Percentiles rank a stretch among this genome's conserved stretches.
These are phyloP conservation scores for Ascidia mentula DNA, from an alignment of 23 tunicate species.

Conservation along the genomic window DNA sequence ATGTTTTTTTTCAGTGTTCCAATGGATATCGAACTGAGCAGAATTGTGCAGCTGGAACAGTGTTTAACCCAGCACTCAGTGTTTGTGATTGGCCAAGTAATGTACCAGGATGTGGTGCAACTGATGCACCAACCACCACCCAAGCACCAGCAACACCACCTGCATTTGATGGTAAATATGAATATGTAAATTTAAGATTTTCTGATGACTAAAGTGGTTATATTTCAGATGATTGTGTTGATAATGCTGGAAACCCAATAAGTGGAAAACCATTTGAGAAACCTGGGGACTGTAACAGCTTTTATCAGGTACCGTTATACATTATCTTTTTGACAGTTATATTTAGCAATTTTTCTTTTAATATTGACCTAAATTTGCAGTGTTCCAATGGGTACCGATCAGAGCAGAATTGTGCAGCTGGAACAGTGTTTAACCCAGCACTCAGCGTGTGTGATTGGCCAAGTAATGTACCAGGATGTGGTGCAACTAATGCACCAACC, in stretches of 20 bases:
- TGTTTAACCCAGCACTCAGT: constrained; percentile 32
- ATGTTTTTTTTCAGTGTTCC: constrained; percentile 11
- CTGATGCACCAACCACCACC: constrained; percentile 1
- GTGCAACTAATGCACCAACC: constrained; percentile 11
- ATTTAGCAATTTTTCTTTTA: too few relatives aligned
- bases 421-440: constrained; percentile 43
- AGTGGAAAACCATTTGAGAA: constrained; percentile 37
- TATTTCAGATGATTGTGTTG: constrained; percentile 11
- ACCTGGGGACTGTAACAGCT: constrained; percentile 26
- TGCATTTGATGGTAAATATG: constrained; percentile 22
- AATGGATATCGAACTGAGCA: constrained; percentile 20
- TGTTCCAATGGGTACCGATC: constrained; percentile 30
- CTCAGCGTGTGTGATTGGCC: constrained; percentile 37
- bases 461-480: constrained; percentile 30
- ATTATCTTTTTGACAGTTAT: neutral
- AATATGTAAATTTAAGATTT: neutral
- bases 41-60: constrained; percentile 39
- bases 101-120: constrained; percentile 28
- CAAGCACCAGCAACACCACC: neutral
- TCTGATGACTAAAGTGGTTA: neutral
- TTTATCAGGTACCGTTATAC: neutral
- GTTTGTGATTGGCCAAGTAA: constrained; percentile 40
- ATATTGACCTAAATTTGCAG: constrained; percentile 9
- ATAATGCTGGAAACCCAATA: constrained; percentile 23
- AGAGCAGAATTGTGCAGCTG: constrained; percentile 22